These are phyloP conservation scores for Dasyornis broadbenti DNA, from an alignment of 2,113 vertebrate species.

Conservation along the genomic window DNA sequence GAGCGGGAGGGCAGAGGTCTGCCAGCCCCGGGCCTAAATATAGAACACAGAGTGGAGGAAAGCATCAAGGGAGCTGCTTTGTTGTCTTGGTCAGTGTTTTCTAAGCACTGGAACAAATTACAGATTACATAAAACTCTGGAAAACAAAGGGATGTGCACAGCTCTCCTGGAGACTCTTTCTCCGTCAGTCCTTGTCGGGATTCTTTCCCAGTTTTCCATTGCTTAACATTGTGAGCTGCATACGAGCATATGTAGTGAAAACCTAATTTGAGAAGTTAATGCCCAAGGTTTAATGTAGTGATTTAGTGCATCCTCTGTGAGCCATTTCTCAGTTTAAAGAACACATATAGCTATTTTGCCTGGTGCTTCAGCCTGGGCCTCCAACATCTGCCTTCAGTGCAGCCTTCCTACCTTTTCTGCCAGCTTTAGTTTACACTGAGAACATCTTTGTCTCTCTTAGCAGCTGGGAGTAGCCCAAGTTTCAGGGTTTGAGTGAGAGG, in stretches of 20 bases:
- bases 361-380: background rate
- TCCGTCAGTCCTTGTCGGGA: rapidly evolving
- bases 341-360: background rate
- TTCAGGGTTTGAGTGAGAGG: background rate
- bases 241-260: background rate
- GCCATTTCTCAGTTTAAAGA: background rate
- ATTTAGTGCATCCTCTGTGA: background rate
- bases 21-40: background rate
- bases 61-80: background rate
- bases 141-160: background rate
- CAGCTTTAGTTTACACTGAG: background rate
- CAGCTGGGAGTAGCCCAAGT: background rate
- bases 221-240: background rate
- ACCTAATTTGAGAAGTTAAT: background rate
- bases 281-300: background rate
- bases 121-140: background rate
- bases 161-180: background rate
- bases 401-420: background rate
- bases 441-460: slow-evolving; percentile 1
- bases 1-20: background rate
- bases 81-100: slow-evolving; percentile 9
- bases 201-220: background rate
- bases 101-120: background rate
- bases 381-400: background rate
- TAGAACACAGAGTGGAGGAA: background rate